A percentile compares a stretch with the other conserved stretches of the same genome.
Conservation (phyloP, 2,113 vertebrate genomes). For the Microcebus ravelobensis region DNA sequence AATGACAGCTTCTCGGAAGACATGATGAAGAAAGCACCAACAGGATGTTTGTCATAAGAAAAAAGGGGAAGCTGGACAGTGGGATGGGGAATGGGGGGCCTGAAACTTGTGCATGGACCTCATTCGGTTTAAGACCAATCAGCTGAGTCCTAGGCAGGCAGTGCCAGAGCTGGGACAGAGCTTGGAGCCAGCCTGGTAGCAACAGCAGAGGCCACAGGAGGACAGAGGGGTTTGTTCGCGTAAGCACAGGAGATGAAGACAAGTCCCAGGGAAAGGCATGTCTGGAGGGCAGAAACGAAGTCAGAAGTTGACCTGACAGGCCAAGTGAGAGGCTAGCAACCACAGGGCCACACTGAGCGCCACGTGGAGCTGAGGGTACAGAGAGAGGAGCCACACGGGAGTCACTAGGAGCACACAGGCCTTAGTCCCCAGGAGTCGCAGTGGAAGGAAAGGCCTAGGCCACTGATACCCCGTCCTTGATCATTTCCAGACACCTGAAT, state of each 20-base stretch:
- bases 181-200: background rate
- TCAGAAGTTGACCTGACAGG: background rate
- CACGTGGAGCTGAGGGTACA: too few species aligned
- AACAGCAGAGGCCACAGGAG: background rate
- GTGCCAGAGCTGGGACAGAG: background rate
- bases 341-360: background rate
- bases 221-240: background rate
- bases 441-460: background rate
- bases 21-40: conserved; percentile 40
- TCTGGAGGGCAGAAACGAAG: background rate
- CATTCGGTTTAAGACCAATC: background rate
- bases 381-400: background rate
- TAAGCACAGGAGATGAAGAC: background rate
- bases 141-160: background rate
- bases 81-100: background rate
- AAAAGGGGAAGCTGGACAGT: conserved; percentile 60
- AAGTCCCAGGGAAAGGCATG: background rate
- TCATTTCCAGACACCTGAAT: background rate
- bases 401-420: background rate
- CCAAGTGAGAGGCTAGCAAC: background rate
- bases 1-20: background rate
- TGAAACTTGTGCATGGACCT: background rate
- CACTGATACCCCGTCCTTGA: background rate
- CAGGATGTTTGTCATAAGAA: conserved; percentile 13
- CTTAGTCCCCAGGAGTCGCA: background rate